Evolutionary conservation across 2,888 invertebrate genomes (phyloP), one percentile per base, ranked within the genome.

Genomic region (Koerneria pararmatus): DNA sequence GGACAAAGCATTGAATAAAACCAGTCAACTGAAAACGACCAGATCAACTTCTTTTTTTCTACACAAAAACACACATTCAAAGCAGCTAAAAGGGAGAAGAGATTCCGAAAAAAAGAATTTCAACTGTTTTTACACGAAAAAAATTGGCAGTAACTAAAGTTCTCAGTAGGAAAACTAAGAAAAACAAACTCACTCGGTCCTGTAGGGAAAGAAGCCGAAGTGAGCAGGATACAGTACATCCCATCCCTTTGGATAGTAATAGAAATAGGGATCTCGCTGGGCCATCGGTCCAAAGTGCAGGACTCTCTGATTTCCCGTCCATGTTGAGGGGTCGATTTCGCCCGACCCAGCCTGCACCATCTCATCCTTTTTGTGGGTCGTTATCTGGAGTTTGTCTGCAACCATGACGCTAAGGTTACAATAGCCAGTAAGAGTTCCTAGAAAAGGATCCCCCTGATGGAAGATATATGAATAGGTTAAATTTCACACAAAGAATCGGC

Each of bases 241-340:
- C 83, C 83, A 83, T 15, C 83, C 83, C 69, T 83, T 83, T 3
- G 83, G 83, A 65, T 83, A 83, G 60, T 82, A 83, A 63, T 81
- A 81, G 67, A 82, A 83, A 70, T 78, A 83, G 1, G 82, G 82
- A 68, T 83, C 83, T 19, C 83, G 66, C 53, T 81, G 79, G 11
- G 82, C 83, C 81, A 83, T 80, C 19, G 83, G 83, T 0, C 83
- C 83, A 67, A 80, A 83, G 64, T 83, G 83, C 5, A 83, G 68
- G 57, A 83, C 80, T 58, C 82, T 67, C 48, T 82, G 82, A 63
- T 83, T 82, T 34, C 76, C 82, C 27, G 79, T 82, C 82, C 82
- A 82, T 67, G 73, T 72, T 6, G 78, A 61, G 19, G 82, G 82
- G 64, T 82, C 82, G 34, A 82, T 68, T 58, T 82, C 79, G 41